Evolutionary conservation across 2,797 vertebrate species (phyloP).

Genomic region (Clamator glandarius): DNA sequence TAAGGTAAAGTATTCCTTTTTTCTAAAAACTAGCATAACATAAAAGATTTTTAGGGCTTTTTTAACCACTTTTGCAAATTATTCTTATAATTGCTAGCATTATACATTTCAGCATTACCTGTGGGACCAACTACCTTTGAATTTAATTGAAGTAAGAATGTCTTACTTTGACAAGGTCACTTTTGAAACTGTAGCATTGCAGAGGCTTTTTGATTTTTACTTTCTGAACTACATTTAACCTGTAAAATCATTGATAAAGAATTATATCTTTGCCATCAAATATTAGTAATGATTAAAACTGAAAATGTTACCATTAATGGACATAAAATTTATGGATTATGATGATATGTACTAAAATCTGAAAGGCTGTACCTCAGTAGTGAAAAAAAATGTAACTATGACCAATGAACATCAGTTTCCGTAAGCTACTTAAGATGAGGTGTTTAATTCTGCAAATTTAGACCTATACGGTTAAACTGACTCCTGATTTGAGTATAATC

Average conservation of each 20-base stretch:
- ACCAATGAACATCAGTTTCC: background rate
- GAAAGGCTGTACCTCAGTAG: background rate
- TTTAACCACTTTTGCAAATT: conserved; percentile 74
- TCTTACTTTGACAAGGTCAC: conserved; percentile 77
- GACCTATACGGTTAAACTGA: background rate
- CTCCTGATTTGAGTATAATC: background rate
- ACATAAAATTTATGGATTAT: conserved; percentile 66
- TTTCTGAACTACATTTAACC: conserved; percentile 73
- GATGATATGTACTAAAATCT: conserved; percentile 42
- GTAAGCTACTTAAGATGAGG: background rate
- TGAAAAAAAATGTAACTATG: background rate
- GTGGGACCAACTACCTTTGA: conserved; percentile 73
- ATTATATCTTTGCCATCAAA: conserved; percentile 66
- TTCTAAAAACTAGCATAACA: conserved; percentile 58
- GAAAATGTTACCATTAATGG: conserved; percentile 66
- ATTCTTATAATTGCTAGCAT: conserved; percentile 77
- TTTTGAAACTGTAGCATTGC: conserved; percentile 68
- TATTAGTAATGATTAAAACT: conserved; percentile 72
- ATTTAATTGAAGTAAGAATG: conserved; percentile 78
- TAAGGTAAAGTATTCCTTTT: conserved; percentile 65
- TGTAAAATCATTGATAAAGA: conserved; percentile 76
- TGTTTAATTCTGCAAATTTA: background rate
- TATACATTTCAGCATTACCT: conserved; percentile 61
- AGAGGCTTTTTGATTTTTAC: conserved; percentile 70
- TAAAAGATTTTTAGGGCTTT: conserved; percentile 65